phyloP scores from a whole-genome alignment of 1,140 invertebrate genomes.

The Drosophila athabasca region DNA sequence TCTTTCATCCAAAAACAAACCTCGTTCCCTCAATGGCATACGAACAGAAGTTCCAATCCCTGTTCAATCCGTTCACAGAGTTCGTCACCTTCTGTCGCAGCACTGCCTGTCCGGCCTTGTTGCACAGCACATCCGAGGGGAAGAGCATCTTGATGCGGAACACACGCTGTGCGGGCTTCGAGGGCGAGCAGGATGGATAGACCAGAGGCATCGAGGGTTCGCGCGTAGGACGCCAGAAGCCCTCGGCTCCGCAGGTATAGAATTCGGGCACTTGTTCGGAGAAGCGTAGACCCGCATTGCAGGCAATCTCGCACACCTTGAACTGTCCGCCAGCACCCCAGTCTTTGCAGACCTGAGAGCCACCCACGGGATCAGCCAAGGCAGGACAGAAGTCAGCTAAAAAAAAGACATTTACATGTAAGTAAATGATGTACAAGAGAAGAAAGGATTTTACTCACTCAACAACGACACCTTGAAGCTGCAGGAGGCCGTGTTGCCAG shows the following conservation, averaged over 20 bases:
- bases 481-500: slow-evolving; percentile 95
- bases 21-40: slow-evolving; percentile 88
- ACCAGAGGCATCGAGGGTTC: slow-evolving; percentile 91
- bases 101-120: slow-evolving; percentile 96
- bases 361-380: slow-evolving; percentile 93
- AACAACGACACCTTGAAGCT: slow-evolving; percentile 96
- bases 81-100: slow-evolving; percentile 93
- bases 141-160: slow-evolving; percentile 97
- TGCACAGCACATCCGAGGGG: slow-evolving; percentile 96
- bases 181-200: slow-evolving; percentile 94
- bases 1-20: slow-evolving; percentile 12
- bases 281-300: slow-evolving; percentile 93
- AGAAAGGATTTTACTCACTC: slow-evolving; percentile 86
- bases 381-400: slow-evolving; percentile 95
- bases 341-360: slow-evolving; percentile 94
- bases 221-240: slow-evolving; percentile 95
- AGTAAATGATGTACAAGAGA: background rate
- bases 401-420: slow-evolving; percentile 38
- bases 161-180: slow-evolving; percentile 94
- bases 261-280: slow-evolving; percentile 96
- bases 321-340: slow-evolving; percentile 98
- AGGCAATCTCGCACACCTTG: slow-evolving; percentile 94
- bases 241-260: slow-evolving; percentile 98
- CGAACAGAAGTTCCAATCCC: slow-evolving; percentile 97
- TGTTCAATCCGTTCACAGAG: slow-evolving; percentile 94